A percentile compares a stretch with the other conserved stretches of the same genome.
These are phyloP conservation scores for Pedionomus torquatus DNA, from an alignment of 2,113 vertebrate genomes.

Conservation along the genomic window DNA sequence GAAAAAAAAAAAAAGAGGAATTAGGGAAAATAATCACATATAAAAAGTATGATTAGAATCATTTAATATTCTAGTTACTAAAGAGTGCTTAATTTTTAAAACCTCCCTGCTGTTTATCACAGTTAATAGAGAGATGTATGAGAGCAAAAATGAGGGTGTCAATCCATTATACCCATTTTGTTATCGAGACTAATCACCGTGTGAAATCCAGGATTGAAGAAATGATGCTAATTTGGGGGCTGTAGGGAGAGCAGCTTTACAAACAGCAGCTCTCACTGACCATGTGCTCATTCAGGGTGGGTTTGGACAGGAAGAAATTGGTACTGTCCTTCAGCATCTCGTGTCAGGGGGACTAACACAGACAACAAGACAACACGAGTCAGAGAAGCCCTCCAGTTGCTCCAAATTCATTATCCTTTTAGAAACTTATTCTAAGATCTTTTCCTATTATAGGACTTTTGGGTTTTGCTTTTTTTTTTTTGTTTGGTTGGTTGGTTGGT, in stretches of 20 bases:
- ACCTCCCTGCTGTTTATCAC: conserved; percentile 39
- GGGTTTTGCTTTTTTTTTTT: neutral
- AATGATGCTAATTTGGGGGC: neutral
- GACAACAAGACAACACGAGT: neutral
- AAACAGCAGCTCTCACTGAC: neutral
- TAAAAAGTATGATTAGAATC: conserved; percentile 8
- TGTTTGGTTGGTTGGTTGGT: too few species aligned
- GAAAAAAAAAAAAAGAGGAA: neutral
- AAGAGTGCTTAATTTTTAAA: conserved; percentile 60
- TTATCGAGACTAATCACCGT: neutral
- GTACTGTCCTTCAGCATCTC: neutral
- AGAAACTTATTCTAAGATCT: neutral
- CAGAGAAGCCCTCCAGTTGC: neutral
- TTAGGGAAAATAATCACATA: conserved; percentile 30
- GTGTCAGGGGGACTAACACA: neutral
- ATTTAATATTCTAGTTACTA: conserved; percentile 47
- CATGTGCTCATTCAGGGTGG: neutral
- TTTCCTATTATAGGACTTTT: neutral
- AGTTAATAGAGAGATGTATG: neutral
- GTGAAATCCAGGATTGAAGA: neutral
- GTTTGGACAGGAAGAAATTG: neutral
- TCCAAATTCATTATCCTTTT: neutral
- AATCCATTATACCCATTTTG: neutral
- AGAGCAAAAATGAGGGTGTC: conserved; percentile 27
- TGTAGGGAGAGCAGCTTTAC: neutral